phyloP scores from a whole-genome alignment of 2,888 invertebrate species.

The Rotaria sp. region DNA sequence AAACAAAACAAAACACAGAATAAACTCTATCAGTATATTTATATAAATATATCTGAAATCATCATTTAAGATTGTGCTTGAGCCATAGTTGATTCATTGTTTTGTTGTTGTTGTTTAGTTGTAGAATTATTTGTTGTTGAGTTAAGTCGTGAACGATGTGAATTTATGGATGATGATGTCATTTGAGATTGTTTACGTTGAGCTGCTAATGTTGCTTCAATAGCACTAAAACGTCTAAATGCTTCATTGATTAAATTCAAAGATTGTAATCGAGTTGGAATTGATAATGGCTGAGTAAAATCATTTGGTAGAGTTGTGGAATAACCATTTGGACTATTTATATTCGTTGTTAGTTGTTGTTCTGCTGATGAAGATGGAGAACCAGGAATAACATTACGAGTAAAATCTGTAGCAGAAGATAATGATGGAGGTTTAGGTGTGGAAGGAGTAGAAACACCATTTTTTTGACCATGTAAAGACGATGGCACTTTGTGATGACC shows the following conservation, averaged over 20 bases:
- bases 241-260: conserved; percentile 1
- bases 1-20: not conserved
- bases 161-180: not conserved
- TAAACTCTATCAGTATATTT: conserved; percentile 18
- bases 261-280: not conserved
- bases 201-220: conserved; percentile 25
- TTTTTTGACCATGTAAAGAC: not conserved
- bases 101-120: not conserved
- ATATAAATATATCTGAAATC: not conserved
- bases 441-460: not conserved
- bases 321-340: not conserved
- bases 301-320: not conserved
- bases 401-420: not conserved
- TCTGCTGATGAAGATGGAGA: not conserved
- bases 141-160: not conserved
- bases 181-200: conserved; percentile 16
- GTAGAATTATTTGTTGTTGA: not conserved
- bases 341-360: not conserved
- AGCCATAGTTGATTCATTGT: not conserved
- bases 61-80: conserved; percentile 5
- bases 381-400: not conserved
- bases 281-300: not conserved
- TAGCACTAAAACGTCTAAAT: conserved; percentile 25
- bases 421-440: not conserved
- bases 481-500: not conserved